A percentile compares a stretch with the other conserved stretches of the same genome.
These are phyloP conservation scores for Uropetala carovei DNA, from an alignment of 2,888 invertebrate genomes.

Conservation along the genomic window DNA sequence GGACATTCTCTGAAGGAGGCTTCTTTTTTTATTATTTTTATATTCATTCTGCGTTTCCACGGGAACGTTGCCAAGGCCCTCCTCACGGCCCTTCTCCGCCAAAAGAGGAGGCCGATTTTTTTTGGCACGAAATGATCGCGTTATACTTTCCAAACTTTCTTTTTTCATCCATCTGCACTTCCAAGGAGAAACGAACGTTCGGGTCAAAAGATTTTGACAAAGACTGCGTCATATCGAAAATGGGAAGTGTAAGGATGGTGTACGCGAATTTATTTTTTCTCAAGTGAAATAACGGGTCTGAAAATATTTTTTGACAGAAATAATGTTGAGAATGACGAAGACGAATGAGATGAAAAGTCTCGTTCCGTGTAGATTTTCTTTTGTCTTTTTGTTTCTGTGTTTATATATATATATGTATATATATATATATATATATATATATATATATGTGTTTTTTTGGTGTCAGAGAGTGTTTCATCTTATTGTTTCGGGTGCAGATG, in stretches of 20 bases:
- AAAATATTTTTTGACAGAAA: not conserved
- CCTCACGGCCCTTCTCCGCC: not conserved
- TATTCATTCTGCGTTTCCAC: not conserved
- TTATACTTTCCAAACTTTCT: not conserved
- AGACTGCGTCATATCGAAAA: not conserved
- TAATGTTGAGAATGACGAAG: not conserved
- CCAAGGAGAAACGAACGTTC: not conserved
- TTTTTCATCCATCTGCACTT: not conserved
- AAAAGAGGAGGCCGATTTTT: not conserved
- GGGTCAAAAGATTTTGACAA: not conserved
- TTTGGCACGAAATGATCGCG: not conserved
- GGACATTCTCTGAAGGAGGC: no score
- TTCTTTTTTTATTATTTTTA: no score
- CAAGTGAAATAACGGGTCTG: not conserved
- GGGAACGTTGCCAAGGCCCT: not conserved
- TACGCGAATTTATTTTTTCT: not conserved
- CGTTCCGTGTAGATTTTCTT: not conserved
- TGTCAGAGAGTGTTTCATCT: no score
- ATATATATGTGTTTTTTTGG: no score
- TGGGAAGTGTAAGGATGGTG: not conserved
- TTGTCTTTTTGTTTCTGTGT: not conserved
- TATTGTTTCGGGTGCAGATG: no score
- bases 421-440: no score
- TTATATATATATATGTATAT: no score
- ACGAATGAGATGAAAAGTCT: not conserved